Evolutionary conservation across 2,888 invertebrate genomes (phyloP).

Genomic region (Muschampia plurimacula): DNA sequence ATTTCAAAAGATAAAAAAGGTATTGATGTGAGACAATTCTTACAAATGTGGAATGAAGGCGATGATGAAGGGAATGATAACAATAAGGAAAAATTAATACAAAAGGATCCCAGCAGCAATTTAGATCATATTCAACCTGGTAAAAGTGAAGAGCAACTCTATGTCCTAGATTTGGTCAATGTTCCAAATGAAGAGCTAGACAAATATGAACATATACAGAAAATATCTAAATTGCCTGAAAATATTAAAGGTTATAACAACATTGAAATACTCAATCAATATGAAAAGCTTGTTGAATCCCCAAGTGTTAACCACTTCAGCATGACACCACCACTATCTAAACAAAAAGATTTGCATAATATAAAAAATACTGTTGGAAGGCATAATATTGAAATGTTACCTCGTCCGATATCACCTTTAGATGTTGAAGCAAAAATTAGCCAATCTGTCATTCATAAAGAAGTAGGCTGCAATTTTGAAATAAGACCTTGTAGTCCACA

Average conservation of each 20-base stretch:
- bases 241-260: constrained; percentile 82
- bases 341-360: constrained; percentile 46
- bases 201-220: constrained; percentile 83
- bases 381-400: constrained; percentile 49
- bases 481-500: constrained; percentile 82
- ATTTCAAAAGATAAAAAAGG: constrained; percentile 64
- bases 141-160: constrained; percentile 74
- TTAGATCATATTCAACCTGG: constrained; percentile 54
- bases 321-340: constrained; percentile 48
- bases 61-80: constrained; percentile 73
- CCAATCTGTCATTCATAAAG: constrained; percentile 83
- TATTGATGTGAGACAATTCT: constrained; percentile 78
- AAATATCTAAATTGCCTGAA: constrained; percentile 81
- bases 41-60: constrained; percentile 84
- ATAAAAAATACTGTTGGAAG: constrained; percentile 51
- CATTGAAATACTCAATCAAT: constrained; percentile 77
- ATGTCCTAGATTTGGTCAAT: constrained; percentile 79
- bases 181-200: constrained; percentile 78
- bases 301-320: constrained; percentile 60
- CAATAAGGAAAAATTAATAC: constrained; percentile 57
- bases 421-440: constrained; percentile 84
- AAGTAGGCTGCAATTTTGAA: constrained; percentile 84
- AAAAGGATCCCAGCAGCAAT: constrained; percentile 54
- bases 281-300: constrained; percentile 79
- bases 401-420: constrained; percentile 75